phyloP scores from a whole-genome alignment of 2,888 invertebrate species.

The Ectemnius lituratus region DNA sequence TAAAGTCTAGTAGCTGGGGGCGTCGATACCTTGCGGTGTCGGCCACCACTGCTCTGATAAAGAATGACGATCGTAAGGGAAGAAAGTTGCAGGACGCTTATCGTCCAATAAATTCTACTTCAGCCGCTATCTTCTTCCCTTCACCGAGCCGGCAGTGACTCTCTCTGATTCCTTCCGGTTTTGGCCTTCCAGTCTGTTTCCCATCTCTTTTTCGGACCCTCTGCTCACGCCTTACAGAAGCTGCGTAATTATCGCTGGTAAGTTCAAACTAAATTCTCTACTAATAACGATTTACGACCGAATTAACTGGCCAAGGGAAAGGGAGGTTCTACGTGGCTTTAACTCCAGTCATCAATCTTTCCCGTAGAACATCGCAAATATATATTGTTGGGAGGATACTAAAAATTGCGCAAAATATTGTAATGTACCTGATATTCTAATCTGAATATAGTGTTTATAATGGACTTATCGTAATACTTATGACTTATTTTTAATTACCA shows the following conservation, averaged over 20 bases:
- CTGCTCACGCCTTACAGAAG: slow-evolving; percentile 56
- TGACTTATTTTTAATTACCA: no score
- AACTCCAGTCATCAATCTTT: not conserved
- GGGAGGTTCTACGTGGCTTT: slow-evolving; percentile 23
- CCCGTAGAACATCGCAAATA: no score
- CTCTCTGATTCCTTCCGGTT: slow-evolving; percentile 9
- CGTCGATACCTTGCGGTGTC: slow-evolving; percentile 57
- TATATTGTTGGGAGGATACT: no score
- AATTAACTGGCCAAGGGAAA: slow-evolving; percentile 68
- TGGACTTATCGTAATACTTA: no score
- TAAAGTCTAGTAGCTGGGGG: slow-evolving; percentile 57
- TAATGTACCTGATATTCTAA: no score
- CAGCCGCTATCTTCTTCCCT: slow-evolving; percentile 48
- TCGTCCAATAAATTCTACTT: slow-evolving; percentile 73
- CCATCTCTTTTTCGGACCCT: slow-evolving; percentile 30
- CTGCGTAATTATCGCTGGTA: slow-evolving; percentile 71
- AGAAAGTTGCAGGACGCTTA: slow-evolving; percentile 71
- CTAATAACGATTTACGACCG: slow-evolving; percentile 74
- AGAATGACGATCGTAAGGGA: slow-evolving; percentile 71
- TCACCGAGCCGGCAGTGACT: not conserved
- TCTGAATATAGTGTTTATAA: no score
- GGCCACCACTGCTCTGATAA: slow-evolving; percentile 65
- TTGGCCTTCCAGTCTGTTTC: slow-evolving; percentile 33
- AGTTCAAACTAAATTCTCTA: slow-evolving; percentile 72
- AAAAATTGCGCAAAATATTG: no score